These are phyloP conservation scores for Hydrolagus colliei DNA, from an alignment of 2,797 vertebrate genomes.

Conservation along the genomic window DNA sequence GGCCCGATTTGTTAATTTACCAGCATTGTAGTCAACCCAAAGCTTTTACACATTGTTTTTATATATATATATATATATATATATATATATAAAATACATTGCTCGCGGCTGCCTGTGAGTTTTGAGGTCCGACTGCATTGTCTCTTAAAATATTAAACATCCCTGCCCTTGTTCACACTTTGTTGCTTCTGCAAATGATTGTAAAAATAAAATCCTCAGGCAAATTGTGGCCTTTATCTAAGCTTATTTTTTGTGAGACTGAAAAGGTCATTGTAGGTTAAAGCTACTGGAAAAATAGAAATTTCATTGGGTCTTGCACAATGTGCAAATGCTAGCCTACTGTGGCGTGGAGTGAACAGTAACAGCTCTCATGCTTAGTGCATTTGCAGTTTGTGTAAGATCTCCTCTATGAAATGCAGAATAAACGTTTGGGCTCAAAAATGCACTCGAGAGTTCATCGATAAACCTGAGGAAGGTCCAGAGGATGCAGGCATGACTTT, in stretches of 20 bases:
- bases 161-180: conserved; percentile 17
- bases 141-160: not conserved
- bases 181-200: conserved; percentile 15
- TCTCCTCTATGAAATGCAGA: too few relatives aligned
- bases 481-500: too few relatives aligned
- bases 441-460: too few relatives aligned
- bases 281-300: conserved; percentile 15
- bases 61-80: too few relatives aligned
- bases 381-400: too few relatives aligned
- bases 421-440: too few relatives aligned
- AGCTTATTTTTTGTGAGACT: conserved; percentile 16
- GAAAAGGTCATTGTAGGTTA: conserved; percentile 28
- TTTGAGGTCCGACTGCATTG: conserved; percentile 11
- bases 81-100: not conserved
- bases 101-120: conserved; percentile 3
- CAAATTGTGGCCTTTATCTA: conserved; percentile 15
- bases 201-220: conserved; percentile 18
- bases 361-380: not conserved
- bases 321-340: not conserved
- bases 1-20: conserved; percentile 37
- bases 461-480: too few relatives aligned
- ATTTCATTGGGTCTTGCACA: conserved; percentile 10
- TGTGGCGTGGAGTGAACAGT: not conserved
- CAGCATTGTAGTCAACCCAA: conserved; percentile 32
- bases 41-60: conserved; percentile 5